phyloP scores from a whole-genome alignment of 2,113 vertebrate species.

The Isichthys henryi region DNA sequence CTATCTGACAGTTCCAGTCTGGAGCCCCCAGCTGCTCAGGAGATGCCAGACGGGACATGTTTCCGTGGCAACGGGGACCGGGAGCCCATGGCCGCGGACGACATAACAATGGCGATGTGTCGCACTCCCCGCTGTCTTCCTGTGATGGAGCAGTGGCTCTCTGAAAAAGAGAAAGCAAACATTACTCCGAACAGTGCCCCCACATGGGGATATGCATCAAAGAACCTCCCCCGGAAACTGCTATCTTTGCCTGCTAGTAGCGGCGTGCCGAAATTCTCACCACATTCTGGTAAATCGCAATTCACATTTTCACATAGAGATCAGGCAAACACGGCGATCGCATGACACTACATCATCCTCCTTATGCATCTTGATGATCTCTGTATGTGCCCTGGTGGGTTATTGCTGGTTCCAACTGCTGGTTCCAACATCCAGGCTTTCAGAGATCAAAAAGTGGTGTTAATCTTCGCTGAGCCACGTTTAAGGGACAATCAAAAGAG shows the following conservation, averaged over 20 bases:
- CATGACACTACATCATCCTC: background rate
- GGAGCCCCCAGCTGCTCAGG: background rate
- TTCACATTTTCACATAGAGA: background rate
- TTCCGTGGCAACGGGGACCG: constrained; percentile 22
- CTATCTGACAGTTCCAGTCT: constrained; percentile 9
- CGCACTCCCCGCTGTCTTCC: background rate
- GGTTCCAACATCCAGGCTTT: background rate
- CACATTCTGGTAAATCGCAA: background rate
- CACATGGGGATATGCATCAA: background rate
- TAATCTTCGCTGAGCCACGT: constrained; percentile 6
- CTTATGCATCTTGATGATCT: background rate
- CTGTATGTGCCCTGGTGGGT: background rate
- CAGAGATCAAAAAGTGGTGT: background rate
- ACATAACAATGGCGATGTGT: constrained; percentile 5
- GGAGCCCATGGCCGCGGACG: constrained; percentile 16
- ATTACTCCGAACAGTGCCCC: background rate
- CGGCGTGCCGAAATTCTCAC: background rate
- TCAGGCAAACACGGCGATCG: background rate
- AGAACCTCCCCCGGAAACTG: background rate
- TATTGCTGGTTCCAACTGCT: background rate
- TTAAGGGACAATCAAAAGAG: constrained; percentile 14
- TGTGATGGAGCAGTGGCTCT: background rate
- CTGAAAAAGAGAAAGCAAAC: background rate
- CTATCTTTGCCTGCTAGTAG: background rate
- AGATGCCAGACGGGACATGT: constrained; percentile 21